Conservation (phyloP, 2,888 invertebrate species). For the Loripinus fragilis region DNA sequence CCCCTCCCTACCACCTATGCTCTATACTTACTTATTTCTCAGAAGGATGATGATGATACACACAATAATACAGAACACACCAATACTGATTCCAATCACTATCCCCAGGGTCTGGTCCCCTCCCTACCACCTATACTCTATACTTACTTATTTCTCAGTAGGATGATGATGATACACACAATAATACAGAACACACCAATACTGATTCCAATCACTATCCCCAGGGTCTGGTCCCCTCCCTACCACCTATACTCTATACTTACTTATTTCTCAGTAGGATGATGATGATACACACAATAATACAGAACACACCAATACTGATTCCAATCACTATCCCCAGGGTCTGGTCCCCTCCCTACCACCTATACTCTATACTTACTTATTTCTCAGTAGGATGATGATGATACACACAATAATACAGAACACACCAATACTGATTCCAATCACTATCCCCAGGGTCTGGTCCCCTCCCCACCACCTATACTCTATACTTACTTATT, state of each 20-base stretch:
- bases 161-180: constrained; percentile 78
- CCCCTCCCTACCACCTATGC: too few relatives aligned
- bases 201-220: constrained; percentile 81
- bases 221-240: too few relatives aligned
- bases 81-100: background rate
- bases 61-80: too few relatives aligned
- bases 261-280: too few relatives aligned
- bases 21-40: constrained; percentile 45
- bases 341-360: too few relatives aligned
- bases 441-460: constrained; percentile 82
- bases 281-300: too few relatives aligned
- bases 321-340: too few relatives aligned
- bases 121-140: background rate
- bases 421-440: constrained; percentile 77
- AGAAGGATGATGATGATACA: background rate
- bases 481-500: constrained; percentile 64
- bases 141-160: constrained; percentile 77
- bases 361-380: constrained; percentile 64
- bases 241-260: too few relatives aligned
- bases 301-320: too few relatives aligned
- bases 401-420: constrained; percentile 79
- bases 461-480: too few relatives aligned
- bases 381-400: constrained; percentile 77
- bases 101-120: background rate
- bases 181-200: constrained; percentile 80